Evolutionary conservation across 1,140 invertebrate genomes (phyloP).

Genomic region (Nasonia giraulti): DNA sequence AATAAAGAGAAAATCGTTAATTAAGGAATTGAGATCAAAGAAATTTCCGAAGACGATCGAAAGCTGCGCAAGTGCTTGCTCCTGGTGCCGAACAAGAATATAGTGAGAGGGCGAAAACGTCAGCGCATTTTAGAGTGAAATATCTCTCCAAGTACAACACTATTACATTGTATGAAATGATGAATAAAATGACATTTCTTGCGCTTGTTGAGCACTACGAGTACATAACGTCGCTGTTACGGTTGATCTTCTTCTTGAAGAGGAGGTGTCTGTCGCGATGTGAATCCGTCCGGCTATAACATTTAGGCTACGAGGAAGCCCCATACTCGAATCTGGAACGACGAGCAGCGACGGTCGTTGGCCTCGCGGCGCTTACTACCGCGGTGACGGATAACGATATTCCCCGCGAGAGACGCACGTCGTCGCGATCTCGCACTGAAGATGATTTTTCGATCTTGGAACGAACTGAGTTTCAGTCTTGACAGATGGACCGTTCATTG

Average conservation of each 20-base stretch:
- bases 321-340: constrained; percentile 52
- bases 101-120: background rate
- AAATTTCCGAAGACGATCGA: constrained; percentile 36
- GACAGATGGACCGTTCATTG: background rate
- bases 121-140: background rate
- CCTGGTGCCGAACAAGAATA: background rate
- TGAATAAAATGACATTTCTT: constrained; percentile 3
- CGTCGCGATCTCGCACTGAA: background rate
- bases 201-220: background rate
- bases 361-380: constrained; percentile 17
- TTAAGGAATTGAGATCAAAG: constrained; percentile 42
- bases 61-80: background rate
- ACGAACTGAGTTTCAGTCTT: background rate
- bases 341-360: constrained; percentile 43
- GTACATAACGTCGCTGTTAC: background rate
- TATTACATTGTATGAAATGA: background rate
- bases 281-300: constrained; percentile 34
- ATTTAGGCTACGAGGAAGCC: constrained; percentile 52
- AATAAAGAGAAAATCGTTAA: constrained; percentile 27
- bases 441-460: background rate
- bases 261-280: background rate
- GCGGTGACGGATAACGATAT: constrained; percentile 31
- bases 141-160: background rate
- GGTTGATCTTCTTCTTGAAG: background rate
- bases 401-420: background rate